Percentiles rank a stretch among this genome's conserved stretches.
Evolutionary conservation across 1,140 invertebrate genomes (phyloP).

Genomic region (Lasioglossum albipes): DNA sequence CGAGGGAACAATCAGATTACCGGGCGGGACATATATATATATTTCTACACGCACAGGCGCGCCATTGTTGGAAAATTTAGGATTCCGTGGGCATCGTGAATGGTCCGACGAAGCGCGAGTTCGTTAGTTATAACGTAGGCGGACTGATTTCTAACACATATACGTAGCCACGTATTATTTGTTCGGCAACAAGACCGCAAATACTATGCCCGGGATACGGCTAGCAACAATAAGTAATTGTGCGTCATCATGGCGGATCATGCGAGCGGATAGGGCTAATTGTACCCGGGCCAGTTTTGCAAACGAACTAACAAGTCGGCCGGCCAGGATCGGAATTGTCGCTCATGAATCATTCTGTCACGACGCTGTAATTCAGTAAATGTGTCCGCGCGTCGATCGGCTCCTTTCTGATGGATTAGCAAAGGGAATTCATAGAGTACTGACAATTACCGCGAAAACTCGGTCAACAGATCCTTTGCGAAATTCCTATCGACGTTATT

Average conservation of each 20-base stretch:
- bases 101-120: neutral
- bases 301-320: conserved; percentile 3
- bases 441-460: neutral
- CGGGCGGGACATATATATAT: neutral
- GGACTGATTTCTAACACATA: conserved; percentile 4
- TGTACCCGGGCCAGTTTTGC: neutral
- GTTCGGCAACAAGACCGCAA: neutral
- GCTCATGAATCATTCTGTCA: conserved; percentile 46
- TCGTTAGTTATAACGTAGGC: conserved; percentile 8
- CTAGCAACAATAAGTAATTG: neutral
- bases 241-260: conserved; percentile 3
- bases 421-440: conserved; percentile 13
- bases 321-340: conserved; percentile 36
- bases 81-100: neutral
- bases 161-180: neutral
- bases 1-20: too few species aligned
- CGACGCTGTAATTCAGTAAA: conserved; percentile 43
- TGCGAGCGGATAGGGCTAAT: neutral
- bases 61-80: neutral
- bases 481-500: neutral
- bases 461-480: neutral
- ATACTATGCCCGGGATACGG: neutral
- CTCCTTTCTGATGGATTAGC: conserved; percentile 42
- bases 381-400: conserved; percentile 37
- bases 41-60: neutral